Percentiles rank a stretch among this genome's conserved stretches.
Conservation (phyloP, 2,797 vertebrate genomes). For the Eutrigla gurnardus region DNA sequence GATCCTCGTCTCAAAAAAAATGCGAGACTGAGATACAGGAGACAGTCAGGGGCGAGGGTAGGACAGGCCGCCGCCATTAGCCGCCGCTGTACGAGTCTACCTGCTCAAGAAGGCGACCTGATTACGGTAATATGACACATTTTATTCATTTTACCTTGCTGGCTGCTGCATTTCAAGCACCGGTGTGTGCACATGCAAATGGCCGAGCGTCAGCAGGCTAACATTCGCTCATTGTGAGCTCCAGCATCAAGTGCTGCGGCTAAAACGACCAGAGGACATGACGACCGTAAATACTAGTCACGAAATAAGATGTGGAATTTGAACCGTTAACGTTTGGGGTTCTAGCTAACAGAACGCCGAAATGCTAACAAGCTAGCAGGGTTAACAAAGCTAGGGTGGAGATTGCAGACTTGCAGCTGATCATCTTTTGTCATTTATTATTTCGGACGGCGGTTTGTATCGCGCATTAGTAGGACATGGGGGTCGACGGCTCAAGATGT, state of each 20-base stretch:
- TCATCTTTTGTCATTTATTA: slow-evolving; percentile 16
- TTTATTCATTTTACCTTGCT: slow-evolving; percentile 34
- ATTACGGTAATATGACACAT: slow-evolving; percentile 72
- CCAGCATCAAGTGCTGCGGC: slow-evolving; percentile 35
- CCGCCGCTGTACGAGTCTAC: slow-evolving; percentile 70
- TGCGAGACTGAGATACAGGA: slow-evolving; percentile 81
- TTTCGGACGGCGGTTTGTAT: slow-evolving; percentile 8
- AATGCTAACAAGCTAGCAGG: slow-evolving; percentile 24
- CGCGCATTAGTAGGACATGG: neutral
- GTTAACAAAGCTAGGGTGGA: slow-evolving; percentile 48
- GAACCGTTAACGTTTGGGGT: neutral
- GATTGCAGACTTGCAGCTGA: slow-evolving; percentile 55
- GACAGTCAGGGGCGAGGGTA: slow-evolving; percentile 79
- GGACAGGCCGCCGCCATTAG: slow-evolving; percentile 84
- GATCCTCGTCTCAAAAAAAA: slow-evolving; percentile 79
- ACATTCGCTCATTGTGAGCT: slow-evolving; percentile 42
- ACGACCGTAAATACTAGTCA: slow-evolving; percentile 1
- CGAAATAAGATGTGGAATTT: slow-evolving; percentile 24
- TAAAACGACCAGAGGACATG: slow-evolving; percentile 30
- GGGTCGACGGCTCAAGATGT: neutral
- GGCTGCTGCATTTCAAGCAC: slow-evolving; percentile 32
- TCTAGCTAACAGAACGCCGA: no score
- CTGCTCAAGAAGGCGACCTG: slow-evolving; percentile 65
- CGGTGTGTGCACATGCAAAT: slow-evolving; percentile 38
- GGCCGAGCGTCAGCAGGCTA: slow-evolving; percentile 39